A percentile compares a stretch with the other conserved stretches of the same genome.
These are phyloP conservation scores for Tromatobia lineatoria DNA, from an alignment of 2,888 invertebrate genomes.

Conservation along the genomic window DNA sequence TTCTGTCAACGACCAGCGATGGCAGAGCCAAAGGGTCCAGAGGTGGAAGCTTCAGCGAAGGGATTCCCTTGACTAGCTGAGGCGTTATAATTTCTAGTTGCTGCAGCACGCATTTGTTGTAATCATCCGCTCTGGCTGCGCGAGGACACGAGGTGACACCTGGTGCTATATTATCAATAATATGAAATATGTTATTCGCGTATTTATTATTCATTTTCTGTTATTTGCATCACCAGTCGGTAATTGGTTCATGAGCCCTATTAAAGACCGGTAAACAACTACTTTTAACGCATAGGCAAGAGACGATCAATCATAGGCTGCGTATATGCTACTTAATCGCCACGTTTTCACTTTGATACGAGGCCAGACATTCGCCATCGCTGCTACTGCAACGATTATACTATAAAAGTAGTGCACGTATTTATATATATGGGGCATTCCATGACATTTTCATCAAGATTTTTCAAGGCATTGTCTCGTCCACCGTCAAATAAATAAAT, in stretches of 20 bases:
- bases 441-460: not conserved
- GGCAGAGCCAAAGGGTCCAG: conserved; percentile 91
- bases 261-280: not conserved
- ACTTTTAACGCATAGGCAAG: conserved; percentile 5
- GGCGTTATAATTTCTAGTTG: conserved; percentile 89
- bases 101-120: conserved; percentile 87
- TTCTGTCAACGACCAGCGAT: conserved; percentile 90
- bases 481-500: too few relatives aligned
- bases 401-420: not conserved
- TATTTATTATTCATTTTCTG: conserved; percentile 10
- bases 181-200: not conserved
- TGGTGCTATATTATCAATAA: conserved; percentile 75
- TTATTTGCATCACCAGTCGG: conserved; percentile 17
- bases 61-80: conserved; percentile 88
- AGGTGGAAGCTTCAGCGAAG: conserved; percentile 90
- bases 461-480: too few relatives aligned
- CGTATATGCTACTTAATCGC: conserved; percentile 8
- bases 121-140: conserved; percentile 73
- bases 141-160: conserved; percentile 80
- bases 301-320: conserved; percentile 11
- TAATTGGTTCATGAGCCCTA: not conserved
- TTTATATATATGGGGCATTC: not conserved
- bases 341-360: conserved; percentile 54
- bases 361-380: conserved; percentile 11
- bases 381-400: conserved; percentile 9